Evolutionary conservation across 1,140 invertebrate genomes (phyloP).

Genomic region (Macrosteles quadrilineatus): DNA sequence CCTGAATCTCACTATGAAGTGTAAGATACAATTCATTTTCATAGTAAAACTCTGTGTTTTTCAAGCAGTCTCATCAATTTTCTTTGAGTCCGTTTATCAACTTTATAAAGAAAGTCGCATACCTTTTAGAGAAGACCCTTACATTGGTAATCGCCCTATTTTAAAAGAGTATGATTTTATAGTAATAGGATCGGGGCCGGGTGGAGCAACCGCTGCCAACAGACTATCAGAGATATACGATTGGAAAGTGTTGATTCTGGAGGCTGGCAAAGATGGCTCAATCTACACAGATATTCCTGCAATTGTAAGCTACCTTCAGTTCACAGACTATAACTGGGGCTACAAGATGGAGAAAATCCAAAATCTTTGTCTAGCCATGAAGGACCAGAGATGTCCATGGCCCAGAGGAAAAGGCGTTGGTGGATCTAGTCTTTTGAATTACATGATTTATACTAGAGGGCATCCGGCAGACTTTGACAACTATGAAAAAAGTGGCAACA

Average conservation of each 20-base stretch:
- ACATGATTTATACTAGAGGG: slow-evolving; percentile 77
- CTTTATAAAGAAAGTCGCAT: slow-evolving; percentile 39
- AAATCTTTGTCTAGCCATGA: slow-evolving; percentile 54
- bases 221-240: slow-evolving; percentile 55
- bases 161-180: slow-evolving; percentile 44
- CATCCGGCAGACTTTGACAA: slow-evolving; percentile 68
- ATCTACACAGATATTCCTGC: slow-evolving; percentile 67
- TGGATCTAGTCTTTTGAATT: slow-evolving; percentile 77
- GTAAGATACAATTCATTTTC: no score
- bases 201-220: slow-evolving; percentile 60
- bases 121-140: slow-evolving; percentile 40
- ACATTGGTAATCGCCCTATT: slow-evolving; percentile 40
- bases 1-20: no score
- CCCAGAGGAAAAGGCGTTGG: slow-evolving; percentile 55
- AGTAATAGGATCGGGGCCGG: slow-evolving; percentile 57
- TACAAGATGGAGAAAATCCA: slow-evolving; percentile 66
- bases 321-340: slow-evolving; percentile 66
- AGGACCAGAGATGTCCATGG: slow-evolving; percentile 38
- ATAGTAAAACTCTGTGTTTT: no score
- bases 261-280: slow-evolving; percentile 68
- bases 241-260: slow-evolving; percentile 56
- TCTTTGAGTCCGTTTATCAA: slow-evolving; percentile 35
- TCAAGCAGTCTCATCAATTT: neutral
- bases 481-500: slow-evolving; percentile 74
- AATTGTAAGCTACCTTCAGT: slow-evolving; percentile 58